Evolutionary conservation across 2,113 vertebrate genomes (phyloP), one percentile per base, ranked within the genome.

Genomic region (Isurus oxyrinchus): DNA sequence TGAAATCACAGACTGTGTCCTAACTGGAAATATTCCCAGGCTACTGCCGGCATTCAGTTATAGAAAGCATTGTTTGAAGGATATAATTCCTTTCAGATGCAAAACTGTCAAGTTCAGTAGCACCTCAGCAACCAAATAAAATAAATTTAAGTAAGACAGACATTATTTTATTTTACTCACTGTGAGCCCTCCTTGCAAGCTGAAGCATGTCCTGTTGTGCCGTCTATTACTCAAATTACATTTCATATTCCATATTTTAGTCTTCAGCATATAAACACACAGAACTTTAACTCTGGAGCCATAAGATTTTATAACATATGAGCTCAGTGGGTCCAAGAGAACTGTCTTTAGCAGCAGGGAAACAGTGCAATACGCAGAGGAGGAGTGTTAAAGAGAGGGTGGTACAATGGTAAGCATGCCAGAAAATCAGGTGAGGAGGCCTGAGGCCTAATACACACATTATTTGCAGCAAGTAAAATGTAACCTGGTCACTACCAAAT

Each of bases 11-110:
- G 90, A 19, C 14, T 40, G 2, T 94, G 57, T 40, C 90, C 59
- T 23, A 63, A 94, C 90, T 94, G 59, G 90, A 63, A 94, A 94
- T 94, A 63, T 94, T 94, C 90, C 90, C 90, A 94, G 90, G 57
- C 59, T 94, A 21, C 57, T n/a, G 19, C n/a, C n/a, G 5, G 59
- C 59, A 10, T 63, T 94, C 59, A 23, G 14, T 93, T 35, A 63
- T 63, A 63, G 90, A 94, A 61, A 94, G 59, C 19, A 63, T 94
- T 63, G 35, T 44, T 94, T 23, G n/a, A 8, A 63, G 59, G 16
- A 40, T 40, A 3, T 94, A 94, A 94, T 94, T 94, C n/a, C 59
- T 94, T 66, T 94, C 59, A 66, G 90, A 63, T 94, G 90, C 23
- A 35, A 94, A 63, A 19, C 59, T 66, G 59, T 94, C 90, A 94